Conservation (phyloP, 2,888 invertebrate genomes). For the Schizaphis graminum region DNA sequence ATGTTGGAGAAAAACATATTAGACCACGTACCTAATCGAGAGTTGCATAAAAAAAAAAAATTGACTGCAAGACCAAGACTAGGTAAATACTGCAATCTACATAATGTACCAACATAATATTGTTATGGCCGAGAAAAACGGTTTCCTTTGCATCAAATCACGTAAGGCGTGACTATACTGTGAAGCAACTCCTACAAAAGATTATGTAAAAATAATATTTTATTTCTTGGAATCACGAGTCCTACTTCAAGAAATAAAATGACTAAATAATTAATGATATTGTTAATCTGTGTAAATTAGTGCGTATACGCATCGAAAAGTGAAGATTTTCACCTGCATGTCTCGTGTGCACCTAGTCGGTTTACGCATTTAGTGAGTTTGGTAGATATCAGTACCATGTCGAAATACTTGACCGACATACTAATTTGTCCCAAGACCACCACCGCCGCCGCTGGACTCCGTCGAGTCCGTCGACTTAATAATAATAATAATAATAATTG, state of each 20-base stretch:
- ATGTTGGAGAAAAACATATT: neutral
- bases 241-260: neutral
- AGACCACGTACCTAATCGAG: neutral
- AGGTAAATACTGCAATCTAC: too few relatives aligned
- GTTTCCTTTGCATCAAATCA: neutral
- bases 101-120: neutral
- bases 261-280: neutral
- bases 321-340: neutral
- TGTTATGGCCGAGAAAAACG: neutral
- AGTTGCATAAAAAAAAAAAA: too few relatives aligned
- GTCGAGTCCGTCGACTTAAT: neutral
- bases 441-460: neutral
- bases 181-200: neutral
- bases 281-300: neutral
- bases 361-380: neutral
- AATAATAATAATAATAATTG: slow-evolving; percentile 14
- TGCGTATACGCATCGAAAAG: neutral
- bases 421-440: slow-evolving; percentile 7
- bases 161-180: too few relatives aligned
- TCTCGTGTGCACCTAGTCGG: neutral
- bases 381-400: neutral
- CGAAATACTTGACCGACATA: slow-evolving; percentile 13
- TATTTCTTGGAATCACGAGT: neutral
- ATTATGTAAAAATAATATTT: neutral
- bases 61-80: neutral